Percentiles rank a stretch among this genome's conserved stretches.
These are phyloP conservation scores for Baryphthengus martii DNA, from an alignment of 2,113 vertebrate species.

Conservation along the genomic window DNA sequence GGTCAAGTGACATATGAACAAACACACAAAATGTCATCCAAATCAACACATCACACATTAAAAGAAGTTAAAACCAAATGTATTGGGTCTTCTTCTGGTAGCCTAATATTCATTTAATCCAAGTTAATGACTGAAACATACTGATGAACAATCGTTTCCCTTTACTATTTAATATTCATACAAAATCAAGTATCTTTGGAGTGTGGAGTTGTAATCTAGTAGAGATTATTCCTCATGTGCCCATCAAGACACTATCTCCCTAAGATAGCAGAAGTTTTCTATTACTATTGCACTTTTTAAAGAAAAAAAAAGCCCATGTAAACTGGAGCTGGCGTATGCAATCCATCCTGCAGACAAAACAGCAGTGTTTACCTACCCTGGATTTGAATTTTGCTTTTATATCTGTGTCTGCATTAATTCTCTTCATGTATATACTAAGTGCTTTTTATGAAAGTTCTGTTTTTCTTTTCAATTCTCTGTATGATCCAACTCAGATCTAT, in stretches of 20 bases:
- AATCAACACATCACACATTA: neutral
- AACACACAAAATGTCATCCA: neutral
- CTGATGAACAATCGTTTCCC: neutral
- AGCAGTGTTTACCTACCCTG: neutral
- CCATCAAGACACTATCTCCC: neutral
- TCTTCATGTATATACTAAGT: neutral
- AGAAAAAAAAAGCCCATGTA: neutral
- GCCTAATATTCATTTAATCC: neutral
- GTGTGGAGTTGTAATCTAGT: neutral
- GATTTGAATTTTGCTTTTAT: neutral
- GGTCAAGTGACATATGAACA: neutral
- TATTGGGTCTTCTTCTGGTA: neutral
- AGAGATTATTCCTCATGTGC: neutral
- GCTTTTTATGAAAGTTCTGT: neutral
- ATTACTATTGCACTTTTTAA: neutral
- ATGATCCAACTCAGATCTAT: neutral
- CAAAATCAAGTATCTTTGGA: neutral
- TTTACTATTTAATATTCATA: neutral
- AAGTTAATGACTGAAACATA: neutral
- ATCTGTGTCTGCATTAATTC: constrained; percentile 2
- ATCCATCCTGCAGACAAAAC: constrained; percentile 1
- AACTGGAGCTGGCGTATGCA: neutral
- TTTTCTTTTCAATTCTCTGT: constrained; percentile 23
- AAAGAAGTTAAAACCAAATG: neutral
- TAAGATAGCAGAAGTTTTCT: neutral